Evolutionary conservation across 2,888 invertebrate genomes (phyloP).

Genomic region (Drepana falcataria): DNA sequence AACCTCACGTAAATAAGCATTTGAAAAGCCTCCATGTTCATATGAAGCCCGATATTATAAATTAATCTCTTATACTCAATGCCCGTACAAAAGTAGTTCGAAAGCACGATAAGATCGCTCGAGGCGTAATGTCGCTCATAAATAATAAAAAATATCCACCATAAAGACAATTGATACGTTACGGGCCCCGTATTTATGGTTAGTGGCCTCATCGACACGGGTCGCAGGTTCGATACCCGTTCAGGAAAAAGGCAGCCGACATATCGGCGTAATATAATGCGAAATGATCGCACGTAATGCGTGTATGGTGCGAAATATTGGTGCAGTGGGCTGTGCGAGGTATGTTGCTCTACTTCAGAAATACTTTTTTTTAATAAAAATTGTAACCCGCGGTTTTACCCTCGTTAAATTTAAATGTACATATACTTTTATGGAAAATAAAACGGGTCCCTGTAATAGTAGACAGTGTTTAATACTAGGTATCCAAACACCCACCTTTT

Average conservation of each 20-base stretch:
- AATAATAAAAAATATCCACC: constrained; percentile 61
- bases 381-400: too few species aligned
- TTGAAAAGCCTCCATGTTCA: too few species aligned
- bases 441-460: too few species aligned
- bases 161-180: constrained; percentile 74
- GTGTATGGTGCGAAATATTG: constrained; percentile 65
- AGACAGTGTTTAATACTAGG: too few species aligned
- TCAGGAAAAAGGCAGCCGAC: constrained; percentile 42
- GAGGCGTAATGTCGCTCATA: constrained; percentile 49
- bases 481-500: too few species aligned
- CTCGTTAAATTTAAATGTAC: too few species aligned
- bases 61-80: not conserved
- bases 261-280: constrained; percentile 59
- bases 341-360: constrained; percentile 32
- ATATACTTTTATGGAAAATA: too few species aligned
- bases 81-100: constrained; percentile 14
- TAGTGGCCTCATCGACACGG: constrained; percentile 52
- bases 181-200: constrained; percentile 63
- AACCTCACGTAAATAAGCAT: too few species aligned
- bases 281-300: constrained; percentile 68
- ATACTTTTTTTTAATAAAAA: not conserved
- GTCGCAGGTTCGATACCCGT: constrained; percentile 45
- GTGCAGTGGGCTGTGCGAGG: constrained; percentile 20
- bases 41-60: not conserved
- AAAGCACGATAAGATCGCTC: constrained; percentile 40